phyloP scores from a whole-genome alignment of 2,113 vertebrate genomes.

The Halcyon malimbica region DNA sequence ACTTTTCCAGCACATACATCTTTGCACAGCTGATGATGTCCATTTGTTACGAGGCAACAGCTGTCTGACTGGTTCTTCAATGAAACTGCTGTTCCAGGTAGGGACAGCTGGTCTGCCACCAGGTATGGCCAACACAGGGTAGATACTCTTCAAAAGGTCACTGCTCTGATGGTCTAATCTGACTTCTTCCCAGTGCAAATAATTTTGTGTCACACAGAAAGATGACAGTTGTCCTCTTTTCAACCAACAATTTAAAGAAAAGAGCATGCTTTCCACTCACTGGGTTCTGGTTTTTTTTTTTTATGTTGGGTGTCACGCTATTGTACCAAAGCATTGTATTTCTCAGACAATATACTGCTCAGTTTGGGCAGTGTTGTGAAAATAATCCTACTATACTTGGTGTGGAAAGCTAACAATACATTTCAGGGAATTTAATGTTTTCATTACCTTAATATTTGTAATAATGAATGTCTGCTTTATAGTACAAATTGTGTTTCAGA shows the following conservation, averaged over 20 bases:
- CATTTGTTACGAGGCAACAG: conserved; percentile 83
- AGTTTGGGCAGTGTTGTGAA: not conserved
- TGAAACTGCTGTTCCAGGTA: conserved; percentile 82
- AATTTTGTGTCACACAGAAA: not conserved
- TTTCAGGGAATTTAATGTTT: not conserved
- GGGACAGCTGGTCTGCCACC: conserved; percentile 79
- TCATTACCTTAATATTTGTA: not conserved
- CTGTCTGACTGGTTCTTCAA: conserved; percentile 74
- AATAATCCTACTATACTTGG: not conserved
- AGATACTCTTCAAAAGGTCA: not conserved
- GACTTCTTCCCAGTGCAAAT: not conserved
- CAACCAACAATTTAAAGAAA: not conserved
- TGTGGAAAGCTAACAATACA: not conserved
- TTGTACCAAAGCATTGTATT: not conserved
- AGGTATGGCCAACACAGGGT: conserved; percentile 62
- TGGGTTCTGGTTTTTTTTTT: not conserved
- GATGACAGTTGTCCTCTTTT: not conserved
- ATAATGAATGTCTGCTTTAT: not conserved
- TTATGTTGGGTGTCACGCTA: not conserved
- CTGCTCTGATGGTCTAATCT: not conserved
- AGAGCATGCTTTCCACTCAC: not conserved
- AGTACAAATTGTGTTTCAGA: not conserved
- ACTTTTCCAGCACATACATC: conserved; percentile 45
- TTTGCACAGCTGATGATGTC: conserved; percentile 81
- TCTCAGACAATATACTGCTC: not conserved